Base-by-base conservation (phyloP, 2,888 invertebrate genomes). In the Hirtodrosophila confusa region DNA sequence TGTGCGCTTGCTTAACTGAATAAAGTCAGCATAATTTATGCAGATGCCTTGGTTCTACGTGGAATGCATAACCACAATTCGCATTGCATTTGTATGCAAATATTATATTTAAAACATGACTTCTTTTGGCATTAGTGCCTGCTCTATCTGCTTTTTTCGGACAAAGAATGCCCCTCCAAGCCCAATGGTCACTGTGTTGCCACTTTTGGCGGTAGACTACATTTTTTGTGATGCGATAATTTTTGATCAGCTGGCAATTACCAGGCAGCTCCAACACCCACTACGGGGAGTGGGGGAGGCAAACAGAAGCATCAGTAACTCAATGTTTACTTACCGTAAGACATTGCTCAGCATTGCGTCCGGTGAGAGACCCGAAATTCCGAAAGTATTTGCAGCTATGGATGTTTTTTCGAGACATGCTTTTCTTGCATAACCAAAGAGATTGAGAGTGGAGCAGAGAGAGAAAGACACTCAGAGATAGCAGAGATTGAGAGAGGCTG, bases 281-380 rank as follows among this genome's bases (percentile, higher is more conserved):
- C 39, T 48, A 55, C 10, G 12, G 17, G 31, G 33, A 39, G 4
- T 7, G 48, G 44, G 10, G 24, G 6, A 0, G 27, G 7, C 9
- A 9, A 5, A 35, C 40, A 35, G 10, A 37, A 41, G 56, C 65
- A 50, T 71, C 3, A 8, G 8, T 31, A 69, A 62, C 61, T 65
- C 76, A 69, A 58, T 68, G 61, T 82, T 78, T 47, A 86, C 79
- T 79, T 83, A 79, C 79, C 69, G 51, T 31, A 17, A 24, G 44
- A 53, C 43, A 60, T 36, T 40, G 63, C 33, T 11, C 47, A 40
- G 9, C 36, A 55, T 51, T 40, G 31, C 23, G 41, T 12, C 31
- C 12, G 45, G 11, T 17, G 47, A 44, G 31, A 8, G 24, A 31
- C 39, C 69, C 55, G 39, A 60, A 70, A 60, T 60, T 58, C 10